Percentiles rank a stretch among this genome's conserved stretches.
Evolutionary conservation across 2,888 invertebrate species (phyloP).

Genomic region (Branchipolynoe longqiensis): DNA sequence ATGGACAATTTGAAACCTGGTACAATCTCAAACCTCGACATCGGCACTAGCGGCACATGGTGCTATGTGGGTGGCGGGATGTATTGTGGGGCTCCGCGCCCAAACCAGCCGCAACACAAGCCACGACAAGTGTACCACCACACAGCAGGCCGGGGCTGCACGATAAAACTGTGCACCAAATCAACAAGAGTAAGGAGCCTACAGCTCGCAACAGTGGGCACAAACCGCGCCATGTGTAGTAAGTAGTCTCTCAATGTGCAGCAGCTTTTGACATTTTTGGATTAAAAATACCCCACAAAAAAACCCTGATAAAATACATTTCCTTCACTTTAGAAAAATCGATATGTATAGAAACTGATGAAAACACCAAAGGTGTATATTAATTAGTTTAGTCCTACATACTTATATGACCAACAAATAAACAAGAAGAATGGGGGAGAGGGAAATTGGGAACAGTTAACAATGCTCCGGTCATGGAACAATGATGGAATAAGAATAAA

Average conservation of each 20-base stretch:
- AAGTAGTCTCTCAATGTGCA: background rate
- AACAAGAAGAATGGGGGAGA: background rate
- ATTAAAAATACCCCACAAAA: background rate
- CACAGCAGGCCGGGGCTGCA: background rate
- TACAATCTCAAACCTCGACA: background rate
- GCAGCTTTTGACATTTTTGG: background rate
- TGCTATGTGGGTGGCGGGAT: background rate
- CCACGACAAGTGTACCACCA: background rate
- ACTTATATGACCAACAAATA: background rate
- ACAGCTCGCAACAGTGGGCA: too few relatives aligned
- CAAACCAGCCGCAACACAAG: background rate
- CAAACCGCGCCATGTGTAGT: background rate
- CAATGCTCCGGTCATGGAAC: background rate
- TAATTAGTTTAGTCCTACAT: background rate
- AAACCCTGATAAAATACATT: background rate
- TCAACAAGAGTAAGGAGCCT: background rate
- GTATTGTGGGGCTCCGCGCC: background rate
- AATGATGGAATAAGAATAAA: background rate
- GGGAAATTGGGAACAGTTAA: background rate
- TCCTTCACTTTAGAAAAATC: background rate
- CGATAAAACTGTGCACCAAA: background rate
- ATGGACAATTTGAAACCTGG: background rate
- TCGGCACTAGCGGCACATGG: background rate
- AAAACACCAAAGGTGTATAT: too few relatives aligned
- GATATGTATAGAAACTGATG: background rate